These are phyloP conservation scores for Gorsachius goisagi DNA, from an alignment of 2,113 vertebrate genomes.

Conservation along the genomic window DNA sequence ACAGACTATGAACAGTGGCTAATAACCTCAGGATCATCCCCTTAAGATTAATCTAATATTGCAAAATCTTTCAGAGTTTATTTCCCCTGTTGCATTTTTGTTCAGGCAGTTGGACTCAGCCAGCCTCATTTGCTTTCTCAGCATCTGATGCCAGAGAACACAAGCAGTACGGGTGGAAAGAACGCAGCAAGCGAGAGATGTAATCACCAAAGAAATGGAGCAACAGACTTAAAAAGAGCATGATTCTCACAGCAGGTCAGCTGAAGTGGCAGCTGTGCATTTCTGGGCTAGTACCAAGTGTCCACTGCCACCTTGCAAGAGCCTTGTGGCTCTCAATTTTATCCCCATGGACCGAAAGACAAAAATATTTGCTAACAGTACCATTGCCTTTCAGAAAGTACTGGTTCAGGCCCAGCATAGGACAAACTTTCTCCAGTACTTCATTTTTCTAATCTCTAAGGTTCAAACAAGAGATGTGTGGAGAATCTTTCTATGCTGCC, in stretches of 20 bases:
- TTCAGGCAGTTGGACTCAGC: not conserved
- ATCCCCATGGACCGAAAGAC: not conserved
- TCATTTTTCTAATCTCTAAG: conserved; percentile 19
- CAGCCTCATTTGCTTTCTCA: not conserved
- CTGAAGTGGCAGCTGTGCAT: conserved; percentile 8
- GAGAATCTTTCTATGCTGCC: conserved; percentile 51
- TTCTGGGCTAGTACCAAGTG: conserved; percentile 9
- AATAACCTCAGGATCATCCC: not conserved
- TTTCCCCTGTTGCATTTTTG: not conserved
- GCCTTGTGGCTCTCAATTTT: not conserved
- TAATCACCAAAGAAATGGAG: conserved; percentile 15
- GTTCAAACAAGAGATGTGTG: conserved; percentile 5
- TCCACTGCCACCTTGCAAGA: not conserved
- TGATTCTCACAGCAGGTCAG: conserved; percentile 18
- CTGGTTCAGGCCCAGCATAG: not conserved
- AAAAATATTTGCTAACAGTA: not conserved
- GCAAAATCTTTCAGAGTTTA: not conserved
- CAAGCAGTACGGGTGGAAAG: not conserved
- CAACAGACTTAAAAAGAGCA: not conserved
- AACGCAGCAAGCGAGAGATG: not conserved
- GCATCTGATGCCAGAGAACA: not conserved
- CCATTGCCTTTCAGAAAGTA: not conserved
- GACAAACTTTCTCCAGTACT: not conserved
- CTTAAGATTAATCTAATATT: not conserved
- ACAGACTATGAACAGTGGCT: not conserved